phyloP scores from a whole-genome alignment of 2,888 invertebrate genomes.

The Baccha elongata region DNA sequence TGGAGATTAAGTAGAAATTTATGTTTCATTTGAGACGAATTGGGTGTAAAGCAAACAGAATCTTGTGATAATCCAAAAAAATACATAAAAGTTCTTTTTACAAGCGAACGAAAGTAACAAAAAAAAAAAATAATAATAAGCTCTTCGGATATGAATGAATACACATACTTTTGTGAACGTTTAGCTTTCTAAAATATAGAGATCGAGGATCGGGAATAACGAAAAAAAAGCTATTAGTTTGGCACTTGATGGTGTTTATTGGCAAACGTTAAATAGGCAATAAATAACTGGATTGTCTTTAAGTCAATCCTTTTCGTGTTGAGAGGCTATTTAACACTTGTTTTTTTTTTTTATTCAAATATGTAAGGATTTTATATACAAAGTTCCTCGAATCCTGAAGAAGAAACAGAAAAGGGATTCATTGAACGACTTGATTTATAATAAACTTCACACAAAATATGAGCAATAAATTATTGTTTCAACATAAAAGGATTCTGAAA shows the following conservation, averaged over 20 bases:
- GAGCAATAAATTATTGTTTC: not conserved
- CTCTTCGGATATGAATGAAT: slow-evolving; percentile 33
- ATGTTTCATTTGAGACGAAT: slow-evolving; percentile 65
- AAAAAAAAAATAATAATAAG: slow-evolving; percentile 1
- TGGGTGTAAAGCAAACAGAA: slow-evolving; percentile 67
- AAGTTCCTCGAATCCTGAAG: too few species aligned
- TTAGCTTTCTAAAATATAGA: too few species aligned
- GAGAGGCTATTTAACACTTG: not conserved
- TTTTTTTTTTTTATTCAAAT: too few species aligned
- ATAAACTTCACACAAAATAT: not conserved
- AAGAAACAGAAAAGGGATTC: not conserved
- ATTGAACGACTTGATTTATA: not conserved
- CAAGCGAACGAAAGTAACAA: not conserved
- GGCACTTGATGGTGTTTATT: not conserved
- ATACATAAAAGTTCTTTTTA: slow-evolving; percentile 22
- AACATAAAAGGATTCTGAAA: too few species aligned
- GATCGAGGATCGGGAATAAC: not conserved
- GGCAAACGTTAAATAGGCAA: slow-evolving; percentile 6
- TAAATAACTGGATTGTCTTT: slow-evolving; percentile 8
- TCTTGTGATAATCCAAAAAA: slow-evolving; percentile 67
- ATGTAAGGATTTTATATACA: too few species aligned
- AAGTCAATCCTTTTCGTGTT: not conserved
- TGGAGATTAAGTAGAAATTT: slow-evolving; percentile 70
- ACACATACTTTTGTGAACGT: slow-evolving; percentile 20
- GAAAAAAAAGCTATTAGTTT: slow-evolving; percentile 1